These are phyloP conservation scores for Torymus auratus DNA, from an alignment of 2,888 invertebrate species.

Conservation along the genomic window DNA sequence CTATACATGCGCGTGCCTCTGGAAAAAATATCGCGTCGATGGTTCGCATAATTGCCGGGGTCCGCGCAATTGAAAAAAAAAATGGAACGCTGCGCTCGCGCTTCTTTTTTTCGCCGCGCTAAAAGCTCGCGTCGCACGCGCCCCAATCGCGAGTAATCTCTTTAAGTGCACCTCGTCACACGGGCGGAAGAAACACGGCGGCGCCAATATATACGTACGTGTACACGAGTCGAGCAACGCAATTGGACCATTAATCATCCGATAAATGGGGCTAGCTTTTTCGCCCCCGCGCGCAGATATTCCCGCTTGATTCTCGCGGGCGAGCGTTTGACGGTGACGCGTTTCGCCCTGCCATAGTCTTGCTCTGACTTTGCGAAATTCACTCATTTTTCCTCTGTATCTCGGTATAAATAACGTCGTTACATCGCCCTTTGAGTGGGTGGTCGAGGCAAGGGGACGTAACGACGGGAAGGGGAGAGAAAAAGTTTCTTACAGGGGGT, in stretches of 20 bases:
- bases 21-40: conserved; percentile 32
- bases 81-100: background rate
- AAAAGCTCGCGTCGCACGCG: conserved; percentile 37
- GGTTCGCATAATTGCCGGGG: conserved; percentile 35
- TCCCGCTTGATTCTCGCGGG: conserved; percentile 10
- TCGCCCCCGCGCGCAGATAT: conserved; percentile 15
- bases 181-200: conserved; percentile 59
- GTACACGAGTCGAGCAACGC: background rate
- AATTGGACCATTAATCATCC: conserved; percentile 56
- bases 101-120: conserved; percentile 16
- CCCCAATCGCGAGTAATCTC: conserved; percentile 64
- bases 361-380: conserved; percentile 42
- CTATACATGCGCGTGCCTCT: background rate
- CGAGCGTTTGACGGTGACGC: no score
- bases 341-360: background rate
- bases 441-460: background rate
- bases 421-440: conserved; percentile 1
- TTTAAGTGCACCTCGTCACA: conserved; percentile 66
- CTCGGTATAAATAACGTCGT: conserved; percentile 29
- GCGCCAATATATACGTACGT: background rate
- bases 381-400: conserved; percentile 31
- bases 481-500: conserved; percentile 1
- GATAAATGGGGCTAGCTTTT: conserved; percentile 46
- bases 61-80: background rate
- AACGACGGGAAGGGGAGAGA: background rate